Evolutionary conservation across 2,113 vertebrate species (phyloP).

Genomic region (Geococcyx californianus): DNA sequence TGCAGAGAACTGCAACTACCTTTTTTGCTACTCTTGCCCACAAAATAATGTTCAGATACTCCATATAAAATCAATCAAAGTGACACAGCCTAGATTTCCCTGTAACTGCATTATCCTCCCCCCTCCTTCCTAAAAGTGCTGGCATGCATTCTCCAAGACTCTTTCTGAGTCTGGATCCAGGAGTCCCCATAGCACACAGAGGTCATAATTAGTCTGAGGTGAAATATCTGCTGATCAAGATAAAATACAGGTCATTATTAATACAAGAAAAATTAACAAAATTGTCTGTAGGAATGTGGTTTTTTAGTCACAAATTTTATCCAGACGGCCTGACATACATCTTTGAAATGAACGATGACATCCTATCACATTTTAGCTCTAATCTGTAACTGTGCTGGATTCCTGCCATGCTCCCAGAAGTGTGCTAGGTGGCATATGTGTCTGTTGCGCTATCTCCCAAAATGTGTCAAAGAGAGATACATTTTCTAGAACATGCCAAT

Average conservation of each 20-base stretch:
- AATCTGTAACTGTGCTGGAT: not conserved
- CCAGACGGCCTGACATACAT: not conserved
- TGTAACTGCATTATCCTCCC: not conserved
- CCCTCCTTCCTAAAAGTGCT: not conserved
- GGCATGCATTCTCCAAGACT: not conserved
- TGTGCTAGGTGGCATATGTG: slow-evolving; percentile 7
- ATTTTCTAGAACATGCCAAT: not conserved
- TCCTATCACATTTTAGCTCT: not conserved
- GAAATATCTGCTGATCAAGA: not conserved
- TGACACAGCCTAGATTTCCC: not conserved
- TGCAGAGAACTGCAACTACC: not conserved
- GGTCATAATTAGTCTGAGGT: not conserved
- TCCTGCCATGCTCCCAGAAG: slow-evolving; percentile 22
- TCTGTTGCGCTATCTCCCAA: not conserved
- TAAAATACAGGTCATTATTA: not conserved
- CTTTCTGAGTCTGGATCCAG: not conserved
- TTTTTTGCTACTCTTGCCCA: not conserved
- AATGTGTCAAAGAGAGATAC: slow-evolving; percentile 38
- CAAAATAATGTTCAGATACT: not conserved
- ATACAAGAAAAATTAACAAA: not conserved
- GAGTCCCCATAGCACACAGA: not conserved
- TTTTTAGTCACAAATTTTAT: not conserved
- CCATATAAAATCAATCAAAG: not conserved
- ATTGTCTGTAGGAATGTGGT: not conserved
- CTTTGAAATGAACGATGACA: not conserved